A percentile compares a stretch with the other conserved stretches of the same genome.
Conservation (phyloP, 2,113 vertebrate genomes). For the Tenebrosternarchus preto region DNA sequence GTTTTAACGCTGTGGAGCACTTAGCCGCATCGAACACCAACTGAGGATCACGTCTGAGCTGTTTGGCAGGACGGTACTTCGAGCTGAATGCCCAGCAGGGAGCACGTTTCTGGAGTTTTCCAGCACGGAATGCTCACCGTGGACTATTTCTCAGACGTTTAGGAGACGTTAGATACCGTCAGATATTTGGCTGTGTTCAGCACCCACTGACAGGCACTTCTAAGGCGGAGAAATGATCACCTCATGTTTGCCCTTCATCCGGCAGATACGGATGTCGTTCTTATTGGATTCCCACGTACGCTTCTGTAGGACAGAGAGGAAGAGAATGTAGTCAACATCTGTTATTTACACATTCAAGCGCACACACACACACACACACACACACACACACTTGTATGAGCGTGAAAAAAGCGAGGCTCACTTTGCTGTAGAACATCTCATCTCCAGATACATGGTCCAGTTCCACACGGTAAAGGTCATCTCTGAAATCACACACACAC, state of each 20-base stretch:
- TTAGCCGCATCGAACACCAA: background rate
- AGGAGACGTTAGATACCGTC: too few relatives aligned
- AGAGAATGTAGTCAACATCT: background rate
- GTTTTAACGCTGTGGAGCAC: background rate
- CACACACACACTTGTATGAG: background rate
- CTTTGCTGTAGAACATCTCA: slow-evolving; percentile 81
- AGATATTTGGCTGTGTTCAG: background rate
- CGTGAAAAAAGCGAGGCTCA: slow-evolving; percentile 59
- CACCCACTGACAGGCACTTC: background rate
- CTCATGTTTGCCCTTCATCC: slow-evolving; percentile 97
- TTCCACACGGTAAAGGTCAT: slow-evolving; percentile 80
- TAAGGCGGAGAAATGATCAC: slow-evolving; percentile 63
- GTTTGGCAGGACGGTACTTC: background rate
- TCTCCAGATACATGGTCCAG: slow-evolving; percentile 72
- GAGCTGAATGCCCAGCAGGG: background rate
- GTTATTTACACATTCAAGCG: background rate
- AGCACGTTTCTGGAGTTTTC: background rate
- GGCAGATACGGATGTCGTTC: slow-evolving; percentile 91
- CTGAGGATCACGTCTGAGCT: background rate
- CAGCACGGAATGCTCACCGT: background rate
- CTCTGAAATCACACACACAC: too few relatives aligned
- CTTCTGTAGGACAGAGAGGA: slow-evolving; percentile 74
- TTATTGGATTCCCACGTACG: slow-evolving; percentile 94
- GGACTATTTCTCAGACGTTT: background rate
- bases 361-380: background rate